Conservation (phyloP, 2,888 invertebrate species). For the Crocallis elinguaria region DNA sequence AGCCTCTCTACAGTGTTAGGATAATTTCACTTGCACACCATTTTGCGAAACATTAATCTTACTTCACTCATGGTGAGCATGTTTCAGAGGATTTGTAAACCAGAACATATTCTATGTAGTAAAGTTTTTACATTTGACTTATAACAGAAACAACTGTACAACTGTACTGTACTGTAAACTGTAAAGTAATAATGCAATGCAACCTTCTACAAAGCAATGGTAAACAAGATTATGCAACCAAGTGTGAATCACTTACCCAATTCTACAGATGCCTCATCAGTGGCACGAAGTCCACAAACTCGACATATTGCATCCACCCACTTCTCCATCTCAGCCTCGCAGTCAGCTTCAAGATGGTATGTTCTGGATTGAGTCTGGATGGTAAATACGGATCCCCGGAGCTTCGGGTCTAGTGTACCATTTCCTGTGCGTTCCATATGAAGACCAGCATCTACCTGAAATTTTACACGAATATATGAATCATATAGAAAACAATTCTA, state of each 20-base stretch:
- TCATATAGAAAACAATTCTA: neutral
- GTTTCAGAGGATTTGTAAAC: no score
- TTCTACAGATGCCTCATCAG: slow-evolving; percentile 79
- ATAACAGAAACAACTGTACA: no score
- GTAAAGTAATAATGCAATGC: neutral
- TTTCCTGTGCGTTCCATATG: slow-evolving; percentile 92
- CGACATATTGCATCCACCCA: slow-evolving; percentile 98
- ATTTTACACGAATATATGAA: slow-evolving; percentile 1
- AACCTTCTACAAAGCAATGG: neutral
- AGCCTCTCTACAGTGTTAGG: no score
- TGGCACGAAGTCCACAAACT: slow-evolving; percentile 94
- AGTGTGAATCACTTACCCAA: slow-evolving; percentile 35
- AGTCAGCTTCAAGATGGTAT: slow-evolving; percentile 96
- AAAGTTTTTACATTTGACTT: no score
- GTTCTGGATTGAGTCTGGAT: slow-evolving; percentile 94
- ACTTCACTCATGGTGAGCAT: no score
- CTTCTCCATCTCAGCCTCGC: slow-evolving; percentile 95
- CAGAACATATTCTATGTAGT: no score
- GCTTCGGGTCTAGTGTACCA: slow-evolving; percentile 88
- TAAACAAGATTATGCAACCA: slow-evolving; percentile 1
- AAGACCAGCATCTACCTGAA: slow-evolving; percentile 93
- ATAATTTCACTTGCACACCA: no score
- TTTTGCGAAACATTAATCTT: no score
- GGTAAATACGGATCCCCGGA: slow-evolving; percentile 89
- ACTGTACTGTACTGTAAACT: neutral